phyloP scores from a whole-genome alignment of 2,797 vertebrate species.

The Pseudochirops cupreus region DNA sequence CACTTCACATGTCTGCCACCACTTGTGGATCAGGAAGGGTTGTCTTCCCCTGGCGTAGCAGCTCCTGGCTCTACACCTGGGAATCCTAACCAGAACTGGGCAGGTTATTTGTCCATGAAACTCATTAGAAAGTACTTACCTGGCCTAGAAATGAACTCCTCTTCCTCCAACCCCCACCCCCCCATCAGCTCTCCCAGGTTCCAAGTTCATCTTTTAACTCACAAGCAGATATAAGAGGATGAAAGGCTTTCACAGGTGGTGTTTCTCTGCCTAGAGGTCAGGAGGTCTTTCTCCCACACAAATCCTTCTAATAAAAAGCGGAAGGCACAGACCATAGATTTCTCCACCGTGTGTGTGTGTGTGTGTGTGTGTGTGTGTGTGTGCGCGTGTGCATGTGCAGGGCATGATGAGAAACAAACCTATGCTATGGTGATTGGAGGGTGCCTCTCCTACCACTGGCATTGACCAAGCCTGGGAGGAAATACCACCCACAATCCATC shows the following conservation, averaged over 20 bases:
- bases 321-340: conserved; percentile 42
- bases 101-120: conserved; percentile 17
- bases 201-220: conserved; percentile 74
- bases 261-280: conserved; percentile 64
- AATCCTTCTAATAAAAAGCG: conserved; percentile 37
- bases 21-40: conserved; percentile 41
- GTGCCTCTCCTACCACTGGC: background rate
- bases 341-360: background rate
- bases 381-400: background rate
- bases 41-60: conserved; percentile 44
- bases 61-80: conserved; percentile 43
- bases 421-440: background rate
- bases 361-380: background rate
- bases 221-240: conserved; percentile 71
- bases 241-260: conserved; percentile 71
- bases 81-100: background rate
- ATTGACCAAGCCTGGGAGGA: conserved; percentile 29
- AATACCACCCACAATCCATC: conserved; percentile 70
- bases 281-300: conserved; percentile 47
- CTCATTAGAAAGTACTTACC: conserved; percentile 41
- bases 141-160: background rate
- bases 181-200: conserved; percentile 53
- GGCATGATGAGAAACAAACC: background rate
- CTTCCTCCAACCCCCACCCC: background rate
- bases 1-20: conserved; percentile 52